Evolutionary conservation across 2,797 vertebrate genomes (phyloP).

Genomic region (Gallirallus australis): DNA sequence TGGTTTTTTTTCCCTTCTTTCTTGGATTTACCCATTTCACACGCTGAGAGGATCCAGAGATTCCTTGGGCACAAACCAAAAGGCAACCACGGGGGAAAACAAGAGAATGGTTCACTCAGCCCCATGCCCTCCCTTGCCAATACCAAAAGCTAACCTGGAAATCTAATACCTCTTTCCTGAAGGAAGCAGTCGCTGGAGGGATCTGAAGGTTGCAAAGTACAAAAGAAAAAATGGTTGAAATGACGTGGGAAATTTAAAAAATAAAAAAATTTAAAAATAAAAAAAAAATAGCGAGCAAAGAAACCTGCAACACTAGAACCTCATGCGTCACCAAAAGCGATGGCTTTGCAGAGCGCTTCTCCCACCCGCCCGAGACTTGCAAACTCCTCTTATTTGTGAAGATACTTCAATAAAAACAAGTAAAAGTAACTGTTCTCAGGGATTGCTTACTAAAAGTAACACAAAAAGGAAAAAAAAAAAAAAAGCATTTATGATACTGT

Average conservation of each 20-base stretch:
- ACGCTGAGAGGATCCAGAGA: slow-evolving; percentile 73
- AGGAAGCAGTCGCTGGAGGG: slow-evolving; percentile 66
- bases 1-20: neutral
- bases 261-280: neutral
- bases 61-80: slow-evolving; percentile 76
- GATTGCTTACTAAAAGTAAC: slow-evolving; percentile 97
- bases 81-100: slow-evolving; percentile 74
- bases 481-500: slow-evolving; percentile 97
- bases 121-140: slow-evolving; percentile 68
- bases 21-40: slow-evolving; percentile 65
- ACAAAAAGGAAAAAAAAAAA: slow-evolving; percentile 74
- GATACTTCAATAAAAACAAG: slow-evolving; percentile 82
- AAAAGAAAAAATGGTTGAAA: slow-evolving; percentile 7
- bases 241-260: neutral
- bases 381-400: slow-evolving; percentile 73
- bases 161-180: slow-evolving; percentile 74
- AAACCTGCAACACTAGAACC: slow-evolving; percentile 78
- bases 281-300: neutral
- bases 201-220: slow-evolving; percentile 68
- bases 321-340: slow-evolving; percentile 71
- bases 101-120: slow-evolving; percentile 67
- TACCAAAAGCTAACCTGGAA: slow-evolving; percentile 78
- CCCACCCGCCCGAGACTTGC: slow-evolving; percentile 63
- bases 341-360: slow-evolving; percentile 71
- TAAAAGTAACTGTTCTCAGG: slow-evolving; percentile 96